phyloP scores from a whole-genome alignment of 2,113 vertebrate species.

The Henicopernis longicauda region DNA sequence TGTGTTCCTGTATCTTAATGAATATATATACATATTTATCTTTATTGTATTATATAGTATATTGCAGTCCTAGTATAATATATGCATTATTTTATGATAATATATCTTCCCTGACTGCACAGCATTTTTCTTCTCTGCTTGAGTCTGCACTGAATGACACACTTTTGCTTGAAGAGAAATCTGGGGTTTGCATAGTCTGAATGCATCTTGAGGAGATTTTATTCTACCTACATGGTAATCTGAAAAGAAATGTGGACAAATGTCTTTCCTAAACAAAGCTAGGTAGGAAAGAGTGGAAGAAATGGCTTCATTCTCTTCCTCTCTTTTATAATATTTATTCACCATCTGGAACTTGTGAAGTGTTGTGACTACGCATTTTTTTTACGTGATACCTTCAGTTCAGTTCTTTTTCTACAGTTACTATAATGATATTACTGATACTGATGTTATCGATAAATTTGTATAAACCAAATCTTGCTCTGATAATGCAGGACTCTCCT shows the following conservation, averaged over 20 bases:
- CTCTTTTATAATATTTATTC: neutral
- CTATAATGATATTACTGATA: neutral
- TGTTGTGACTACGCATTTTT: neutral
- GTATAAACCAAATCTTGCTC: neutral
- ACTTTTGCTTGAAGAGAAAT: neutral
- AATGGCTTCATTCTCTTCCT: neutral
- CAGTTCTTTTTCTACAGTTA: neutral
- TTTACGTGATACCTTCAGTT: neutral
- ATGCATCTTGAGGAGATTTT: neutral
- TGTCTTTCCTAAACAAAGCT: neutral
- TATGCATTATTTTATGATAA: neutral
- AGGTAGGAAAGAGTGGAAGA: neutral
- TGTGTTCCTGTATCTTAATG: neutral
- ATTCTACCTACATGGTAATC: rapidly evolving
- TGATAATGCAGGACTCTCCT: neutral
- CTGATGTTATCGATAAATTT: neutral
- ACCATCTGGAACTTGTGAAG: neutral
- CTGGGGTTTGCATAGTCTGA: neutral
- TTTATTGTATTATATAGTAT: neutral
- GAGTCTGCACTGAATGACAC: neutral
- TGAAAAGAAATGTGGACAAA: neutral
- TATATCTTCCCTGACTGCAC: neutral
- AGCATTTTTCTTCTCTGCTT: neutral
- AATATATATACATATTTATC: neutral
- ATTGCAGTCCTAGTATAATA: neutral